Conservation (phyloP, 2,113 vertebrate genomes). For the Silurus asotus region DNA sequence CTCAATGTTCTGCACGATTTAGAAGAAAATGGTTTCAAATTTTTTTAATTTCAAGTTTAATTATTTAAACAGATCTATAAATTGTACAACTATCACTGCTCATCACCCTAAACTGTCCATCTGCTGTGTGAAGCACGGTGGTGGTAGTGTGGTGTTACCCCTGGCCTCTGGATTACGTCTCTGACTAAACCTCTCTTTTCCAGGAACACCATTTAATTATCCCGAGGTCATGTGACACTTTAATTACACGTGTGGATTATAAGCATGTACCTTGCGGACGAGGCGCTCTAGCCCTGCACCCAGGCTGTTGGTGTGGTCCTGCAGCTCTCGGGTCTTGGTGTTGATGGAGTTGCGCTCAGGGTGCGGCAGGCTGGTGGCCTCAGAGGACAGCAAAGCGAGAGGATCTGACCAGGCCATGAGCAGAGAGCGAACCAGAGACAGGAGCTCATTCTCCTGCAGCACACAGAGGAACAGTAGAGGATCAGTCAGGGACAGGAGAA, state of each 20-base stretch:
- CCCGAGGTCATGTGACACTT: background rate
- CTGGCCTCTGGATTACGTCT: background rate
- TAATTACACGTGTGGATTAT: background rate
- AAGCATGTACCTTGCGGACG: constrained; percentile 62
- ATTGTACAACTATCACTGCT: background rate
- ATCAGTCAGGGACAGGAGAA: background rate
- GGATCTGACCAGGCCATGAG: constrained; percentile 74
- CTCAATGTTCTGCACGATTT: background rate
- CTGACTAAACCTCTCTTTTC: background rate
- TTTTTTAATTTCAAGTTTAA: background rate
- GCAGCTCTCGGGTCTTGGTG: constrained; percentile 71
- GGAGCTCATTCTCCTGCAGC: constrained; percentile 67
- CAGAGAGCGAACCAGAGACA: constrained; percentile 73
- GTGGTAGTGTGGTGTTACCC: background rate
- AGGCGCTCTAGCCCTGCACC: constrained; percentile 70
- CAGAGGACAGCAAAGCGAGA: constrained; percentile 62
- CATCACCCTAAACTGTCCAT: background rate
- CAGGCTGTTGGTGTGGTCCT: constrained; percentile 68
- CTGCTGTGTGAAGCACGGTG: background rate
- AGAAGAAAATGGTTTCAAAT: background rate
- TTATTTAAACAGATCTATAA: background rate
- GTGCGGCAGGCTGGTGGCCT: constrained; percentile 64
- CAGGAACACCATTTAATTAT: background rate
- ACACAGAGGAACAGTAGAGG: background rate
- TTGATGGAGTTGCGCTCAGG: constrained; percentile 64